Evolutionary conservation across 1,140 invertebrate genomes (phyloP).

Genomic region (Papilio dardanus): DNA sequence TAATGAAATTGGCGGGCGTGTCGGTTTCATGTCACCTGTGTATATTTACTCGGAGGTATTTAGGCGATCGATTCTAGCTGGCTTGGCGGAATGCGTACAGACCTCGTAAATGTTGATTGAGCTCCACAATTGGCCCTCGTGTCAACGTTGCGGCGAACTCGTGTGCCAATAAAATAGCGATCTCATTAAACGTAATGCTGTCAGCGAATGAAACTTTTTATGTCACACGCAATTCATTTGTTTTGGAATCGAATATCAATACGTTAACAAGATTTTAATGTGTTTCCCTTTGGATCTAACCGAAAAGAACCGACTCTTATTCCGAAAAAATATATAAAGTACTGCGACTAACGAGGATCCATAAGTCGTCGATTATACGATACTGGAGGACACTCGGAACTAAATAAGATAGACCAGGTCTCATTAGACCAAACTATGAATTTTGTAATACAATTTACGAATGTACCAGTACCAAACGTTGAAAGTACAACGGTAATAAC

Average conservation of each 20-base stretch:
- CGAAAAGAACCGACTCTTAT: too few species aligned
- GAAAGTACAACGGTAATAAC: too few species aligned
- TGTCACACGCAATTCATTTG: background rate
- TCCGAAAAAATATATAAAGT: too few species aligned
- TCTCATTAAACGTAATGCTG: background rate
- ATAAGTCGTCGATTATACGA: too few species aligned
- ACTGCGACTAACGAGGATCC: too few species aligned
- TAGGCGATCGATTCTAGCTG: conserved; percentile 22
- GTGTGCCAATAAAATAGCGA: conserved; percentile 16
- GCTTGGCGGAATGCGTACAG: conserved; percentile 21
- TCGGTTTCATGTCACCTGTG: conserved; percentile 37
- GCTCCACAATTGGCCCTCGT: conserved; percentile 22
- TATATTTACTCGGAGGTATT: conserved; percentile 34
- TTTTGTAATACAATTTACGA: too few species aligned
- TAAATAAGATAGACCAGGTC: too few species aligned
- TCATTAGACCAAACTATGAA: too few species aligned
- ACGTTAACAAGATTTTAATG: background rate
- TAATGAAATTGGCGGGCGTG: conserved; percentile 38
- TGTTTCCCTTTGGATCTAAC: too few species aligned
- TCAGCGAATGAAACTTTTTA: background rate
- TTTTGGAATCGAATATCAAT: background rate
- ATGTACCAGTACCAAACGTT: too few species aligned
- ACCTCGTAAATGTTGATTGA: conserved; percentile 35
- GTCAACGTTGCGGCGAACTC: conserved; percentile 19
- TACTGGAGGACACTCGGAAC: too few species aligned